Evolutionary conservation across 2,113 vertebrate species (phyloP).

Genomic region (Mustela lutreola): DNA sequence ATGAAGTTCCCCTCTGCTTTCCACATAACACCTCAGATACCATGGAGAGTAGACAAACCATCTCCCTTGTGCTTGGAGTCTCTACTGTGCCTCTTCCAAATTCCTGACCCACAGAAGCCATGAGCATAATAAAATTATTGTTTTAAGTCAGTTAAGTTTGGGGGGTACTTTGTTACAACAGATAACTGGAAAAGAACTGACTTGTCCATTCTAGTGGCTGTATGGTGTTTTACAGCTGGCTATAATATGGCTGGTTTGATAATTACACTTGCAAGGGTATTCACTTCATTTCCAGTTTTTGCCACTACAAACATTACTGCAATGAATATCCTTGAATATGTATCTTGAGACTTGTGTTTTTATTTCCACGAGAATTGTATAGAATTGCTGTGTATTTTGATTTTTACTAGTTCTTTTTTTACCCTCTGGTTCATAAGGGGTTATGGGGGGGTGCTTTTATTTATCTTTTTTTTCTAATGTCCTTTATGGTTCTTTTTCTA

Average conservation of each 20-base stretch:
- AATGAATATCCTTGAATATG: background rate
- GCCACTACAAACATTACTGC: background rate
- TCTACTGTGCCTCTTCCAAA: background rate
- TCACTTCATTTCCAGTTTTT: background rate
- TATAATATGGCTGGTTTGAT: background rate
- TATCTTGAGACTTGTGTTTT: background rate
- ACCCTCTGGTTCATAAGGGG: background rate
- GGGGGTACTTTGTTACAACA: background rate
- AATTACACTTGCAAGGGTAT: background rate
- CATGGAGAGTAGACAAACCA: background rate
- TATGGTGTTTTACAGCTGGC: background rate
- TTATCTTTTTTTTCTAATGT: background rate
- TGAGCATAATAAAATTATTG: background rate
- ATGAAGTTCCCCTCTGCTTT: background rate
- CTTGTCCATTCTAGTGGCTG: background rate
- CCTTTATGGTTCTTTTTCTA: conserved; percentile 23
- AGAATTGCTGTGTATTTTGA: background rate
- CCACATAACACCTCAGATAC: background rate
- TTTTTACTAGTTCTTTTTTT: background rate
- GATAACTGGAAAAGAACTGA: background rate
- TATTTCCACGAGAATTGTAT: background rate
- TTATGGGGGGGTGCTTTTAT: background rate
- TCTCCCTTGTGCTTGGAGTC: background rate
- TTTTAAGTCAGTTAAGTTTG: background rate
- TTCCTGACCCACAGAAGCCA: background rate